These are phyloP conservation scores for Hucho hucho DNA, from an alignment of 2,113 vertebrate species.

Conservation along the genomic window DNA sequence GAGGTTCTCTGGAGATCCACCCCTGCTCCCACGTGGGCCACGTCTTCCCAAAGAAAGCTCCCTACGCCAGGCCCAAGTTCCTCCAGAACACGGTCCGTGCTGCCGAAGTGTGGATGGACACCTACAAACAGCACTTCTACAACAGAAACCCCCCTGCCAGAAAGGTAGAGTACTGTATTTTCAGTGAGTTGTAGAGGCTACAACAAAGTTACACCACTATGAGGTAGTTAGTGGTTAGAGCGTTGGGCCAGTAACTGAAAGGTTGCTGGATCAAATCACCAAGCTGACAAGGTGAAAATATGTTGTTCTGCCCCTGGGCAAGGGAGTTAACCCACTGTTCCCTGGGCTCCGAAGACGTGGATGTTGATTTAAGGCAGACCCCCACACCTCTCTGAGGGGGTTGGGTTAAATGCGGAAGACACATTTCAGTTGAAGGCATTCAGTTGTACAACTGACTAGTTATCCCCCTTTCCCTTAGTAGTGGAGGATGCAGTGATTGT, in stretches of 20 bases:
- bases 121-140: slow-evolving; percentile 94
- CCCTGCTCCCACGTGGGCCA: slow-evolving; percentile 98
- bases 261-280: no score
- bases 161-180: slow-evolving; percentile 66
- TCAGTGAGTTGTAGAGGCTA: no score
- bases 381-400: no score
- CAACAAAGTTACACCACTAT: slow-evolving; percentile 55
- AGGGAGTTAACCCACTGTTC: slow-evolving; percentile 42
- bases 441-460: no score
- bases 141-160: slow-evolving; percentile 93
- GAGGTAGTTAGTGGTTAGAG: no score
- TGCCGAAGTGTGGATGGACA: slow-evolving; percentile 98
- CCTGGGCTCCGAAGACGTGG: slow-evolving; percentile 65
- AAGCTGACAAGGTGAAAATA: no score
- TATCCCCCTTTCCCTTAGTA: neutral
- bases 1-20: slow-evolving; percentile 91
- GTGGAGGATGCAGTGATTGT: no score
- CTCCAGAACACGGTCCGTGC: slow-evolving; percentile 95
- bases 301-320: no score
- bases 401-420: no score
- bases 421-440: no score
- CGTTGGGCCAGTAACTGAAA: no score
- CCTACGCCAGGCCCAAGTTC: slow-evolving; percentile 93
- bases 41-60: slow-evolving; percentile 94
- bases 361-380: no score